Evolutionary conservation across 2,113 vertebrate species (phyloP), one percentile per base, ranked within the genome.

Genomic region (Podarcis cretensis): DNA sequence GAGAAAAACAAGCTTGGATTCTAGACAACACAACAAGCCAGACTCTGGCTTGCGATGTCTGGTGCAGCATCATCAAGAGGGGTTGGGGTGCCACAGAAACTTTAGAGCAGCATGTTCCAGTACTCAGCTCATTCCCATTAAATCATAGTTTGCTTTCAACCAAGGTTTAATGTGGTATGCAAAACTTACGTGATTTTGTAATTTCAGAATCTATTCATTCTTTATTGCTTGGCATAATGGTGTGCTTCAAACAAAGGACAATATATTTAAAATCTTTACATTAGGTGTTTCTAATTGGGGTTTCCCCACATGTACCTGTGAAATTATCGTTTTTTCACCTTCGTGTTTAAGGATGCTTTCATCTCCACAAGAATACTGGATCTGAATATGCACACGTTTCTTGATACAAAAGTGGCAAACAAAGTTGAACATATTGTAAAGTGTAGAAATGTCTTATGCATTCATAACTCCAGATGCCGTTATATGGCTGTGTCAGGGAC

Each of bases 281-380:
- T 37, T 23, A 86, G 7, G 5, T 85, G 25, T 82, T 48, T 76
- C n/a, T 25, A 80, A 73, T 0, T 35, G 48, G 54, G 79, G 78
- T 90, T 69, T 20, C 48, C 87, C 65, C 30, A 12, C 27, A 3
- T 8, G 0, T 73, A 1, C 16, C 2, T 87, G 21, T 73, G 59
- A 83, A 90, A 84, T 35, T 74, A 20, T 40, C n/a, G 30, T 85
- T 1, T 71, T 86, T 63, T 21, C 25, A 71, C 79, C 40, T 78
- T 66, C 71, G 54, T 83, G 43, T 43, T 88, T 69, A 27, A 54
- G 2, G 82, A 85, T 83, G 27, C 1, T 83, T 83, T 69, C 4
- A 25, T 69, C 8, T 43, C 63, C 35, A 30, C 43, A 73, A 73
- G 69, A 78, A 48, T 78, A 3, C 25, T 78, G 9, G 8, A 78